phyloP scores from a whole-genome alignment of 2,113 vertebrate genomes.

The Cairina moschata region DNA sequence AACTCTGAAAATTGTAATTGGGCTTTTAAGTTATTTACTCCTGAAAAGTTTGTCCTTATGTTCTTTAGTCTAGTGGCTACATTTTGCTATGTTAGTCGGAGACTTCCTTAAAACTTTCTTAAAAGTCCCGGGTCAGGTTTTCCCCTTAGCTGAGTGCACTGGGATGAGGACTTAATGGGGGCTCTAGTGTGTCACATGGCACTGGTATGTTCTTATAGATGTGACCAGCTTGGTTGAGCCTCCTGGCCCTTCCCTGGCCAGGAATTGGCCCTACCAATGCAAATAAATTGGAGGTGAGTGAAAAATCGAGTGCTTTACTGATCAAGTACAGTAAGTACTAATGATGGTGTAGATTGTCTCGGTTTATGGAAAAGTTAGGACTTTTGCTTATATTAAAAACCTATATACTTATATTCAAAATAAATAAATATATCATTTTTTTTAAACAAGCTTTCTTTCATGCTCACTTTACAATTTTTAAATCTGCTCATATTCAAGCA shows the following conservation, averaged over 20 bases:
- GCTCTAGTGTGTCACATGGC: neutral
- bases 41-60: neutral
- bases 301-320: neutral
- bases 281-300: neutral
- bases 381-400: neutral
- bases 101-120: neutral
- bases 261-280: neutral
- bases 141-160: neutral
- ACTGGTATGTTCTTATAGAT: neutral
- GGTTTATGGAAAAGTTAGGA: neutral
- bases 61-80: neutral
- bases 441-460: neutral
- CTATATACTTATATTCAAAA: neutral
- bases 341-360: neutral
- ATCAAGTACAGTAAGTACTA: neutral
- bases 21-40: neutral
- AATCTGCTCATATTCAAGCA: rapidly evolving
- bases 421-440: rapidly evolving
- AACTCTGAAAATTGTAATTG: neutral
- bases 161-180: neutral
- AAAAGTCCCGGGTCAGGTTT: neutral
- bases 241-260: neutral
- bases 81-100: neutral
- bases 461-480: neutral
- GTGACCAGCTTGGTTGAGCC: neutral